These are phyloP conservation scores for Drosophila bocqueti DNA, from an alignment of 1,140 invertebrate genomes.

Conservation along the genomic window DNA sequence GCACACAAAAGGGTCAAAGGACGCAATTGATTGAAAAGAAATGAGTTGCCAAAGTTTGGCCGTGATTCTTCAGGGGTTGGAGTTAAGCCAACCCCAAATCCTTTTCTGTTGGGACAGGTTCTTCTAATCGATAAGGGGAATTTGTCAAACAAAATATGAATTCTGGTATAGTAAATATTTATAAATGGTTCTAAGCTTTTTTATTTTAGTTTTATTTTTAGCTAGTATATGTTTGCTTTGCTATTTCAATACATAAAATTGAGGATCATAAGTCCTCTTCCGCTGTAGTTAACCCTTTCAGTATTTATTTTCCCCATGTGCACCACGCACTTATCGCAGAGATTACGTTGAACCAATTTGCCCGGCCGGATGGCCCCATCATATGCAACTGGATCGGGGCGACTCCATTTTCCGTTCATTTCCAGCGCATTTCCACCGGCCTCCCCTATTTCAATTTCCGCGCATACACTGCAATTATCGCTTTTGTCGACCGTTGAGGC, in stretches of 20 bases:
- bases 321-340: constrained; percentile 10
- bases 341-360: constrained; percentile 42
- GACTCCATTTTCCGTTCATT: constrained; percentile 54
- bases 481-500: constrained; percentile 32
- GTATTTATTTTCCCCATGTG: background rate
- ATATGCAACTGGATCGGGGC: constrained; percentile 32
- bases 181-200: background rate
- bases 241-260: background rate
- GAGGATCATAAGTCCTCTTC: background rate
- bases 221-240: background rate
- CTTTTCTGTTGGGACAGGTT: constrained; percentile 13
- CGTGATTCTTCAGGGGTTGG: background rate
- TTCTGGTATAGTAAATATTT: background rate
- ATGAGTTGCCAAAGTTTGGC: constrained; percentile 23
- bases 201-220: background rate
- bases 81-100: background rate
- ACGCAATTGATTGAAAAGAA: constrained; percentile 44
- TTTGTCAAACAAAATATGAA: constrained; percentile 1
- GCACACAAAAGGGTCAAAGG: constrained; percentile 28
- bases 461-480: constrained; percentile 72
- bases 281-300: background rate
- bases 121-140: background rate
- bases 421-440: constrained; percentile 23
- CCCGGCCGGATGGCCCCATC: constrained; percentile 34
- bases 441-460: constrained; percentile 64